Base-by-base conservation (phyloP, 2,113 vertebrate genomes). In the Thamnophis sirtalis region DNA sequence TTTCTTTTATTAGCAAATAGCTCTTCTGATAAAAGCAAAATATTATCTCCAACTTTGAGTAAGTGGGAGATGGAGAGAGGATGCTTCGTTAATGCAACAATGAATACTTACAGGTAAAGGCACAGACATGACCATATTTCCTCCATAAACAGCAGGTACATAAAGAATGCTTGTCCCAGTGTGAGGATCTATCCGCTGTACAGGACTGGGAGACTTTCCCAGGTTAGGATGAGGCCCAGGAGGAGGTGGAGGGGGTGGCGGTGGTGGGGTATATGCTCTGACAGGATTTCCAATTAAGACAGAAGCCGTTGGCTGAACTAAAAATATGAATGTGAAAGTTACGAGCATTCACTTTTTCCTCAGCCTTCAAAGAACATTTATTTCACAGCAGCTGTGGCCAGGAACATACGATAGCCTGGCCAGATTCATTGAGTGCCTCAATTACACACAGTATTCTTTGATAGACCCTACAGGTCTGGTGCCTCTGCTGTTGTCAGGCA, bases 91-190 rank as follows among this genome's bases (percentile, higher is more conserved):
- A 90, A 91, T 8, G 5, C 88, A 13, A 63, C 95, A 96, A 93
- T 5, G 0, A 91, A 88, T 93, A 98, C 99, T 98, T 97, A 99
- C 99, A 94, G 98, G 98, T 95, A 99, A 98, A 97, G 99, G 99
- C 98, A 99, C 98, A 95, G 99, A 98, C 99, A 99, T 99, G 96
- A 99, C 99, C 98, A 99, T 98, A 96, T 99, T 99, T 96, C 99
- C 99, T 96, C 99, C 99, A 94, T 99, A 99, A 95, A 99, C 98
- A 89, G 99, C 99, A 93, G 99, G 99, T 95, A 99, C 99, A 26
- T 99, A 99, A 33, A 99, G 98, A 97, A 99, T 99, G 96, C 99
- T 99, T 96, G 99, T 98, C 93, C 98, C 99, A 84, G 99, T 99
- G 95, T 99, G 99, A 93, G 99, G 99, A 96, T 99, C 99, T 96